These are phyloP conservation scores for Cyrtodaria siliqua DNA, from an alignment of 2,888 invertebrate genomes.

Conservation along the genomic window DNA sequence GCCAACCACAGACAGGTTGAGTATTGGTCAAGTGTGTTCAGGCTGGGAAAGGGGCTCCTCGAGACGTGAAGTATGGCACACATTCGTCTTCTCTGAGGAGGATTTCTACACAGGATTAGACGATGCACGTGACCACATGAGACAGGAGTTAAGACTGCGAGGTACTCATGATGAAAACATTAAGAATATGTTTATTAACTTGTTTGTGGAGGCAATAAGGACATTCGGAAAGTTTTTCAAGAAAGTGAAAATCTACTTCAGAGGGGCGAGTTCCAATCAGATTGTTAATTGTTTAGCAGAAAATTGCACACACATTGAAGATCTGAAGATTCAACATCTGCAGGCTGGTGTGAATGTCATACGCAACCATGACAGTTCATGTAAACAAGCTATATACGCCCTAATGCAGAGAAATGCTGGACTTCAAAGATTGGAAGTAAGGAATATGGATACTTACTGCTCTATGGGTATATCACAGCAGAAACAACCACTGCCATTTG, in stretches of 20 bases:
- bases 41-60: slow-evolving; percentile 50
- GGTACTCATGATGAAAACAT: neutral
- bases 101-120: slow-evolving; percentile 8
- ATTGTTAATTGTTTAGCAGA: slow-evolving; percentile 46
- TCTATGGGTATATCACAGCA: slow-evolving; percentile 33
- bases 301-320: slow-evolving; percentile 37
- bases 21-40: slow-evolving; percentile 48
- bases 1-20: slow-evolving; percentile 45
- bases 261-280: slow-evolving; percentile 38
- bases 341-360: slow-evolving; percentile 24
- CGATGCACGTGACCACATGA: neutral
- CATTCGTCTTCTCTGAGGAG: slow-evolving; percentile 42
- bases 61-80: slow-evolving; percentile 56
- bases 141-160: neutral
- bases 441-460: slow-evolving; percentile 41
- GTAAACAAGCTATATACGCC: slow-evolving; percentile 36
- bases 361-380: slow-evolving; percentile 33
- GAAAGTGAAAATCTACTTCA: slow-evolving; percentile 41
- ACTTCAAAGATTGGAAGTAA: slow-evolving; percentile 40
- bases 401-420: slow-evolving; percentile 49
- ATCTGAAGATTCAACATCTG: slow-evolving; percentile 29
- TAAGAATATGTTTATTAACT: slow-evolving; percentile 18
- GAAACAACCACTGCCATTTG: slow-evolving; percentile 62
- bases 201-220: slow-evolving; percentile 26
- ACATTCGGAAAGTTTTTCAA: slow-evolving; percentile 49